Conservation (phyloP, 2,797 vertebrate genomes). For the Gallirallus australis region DNA sequence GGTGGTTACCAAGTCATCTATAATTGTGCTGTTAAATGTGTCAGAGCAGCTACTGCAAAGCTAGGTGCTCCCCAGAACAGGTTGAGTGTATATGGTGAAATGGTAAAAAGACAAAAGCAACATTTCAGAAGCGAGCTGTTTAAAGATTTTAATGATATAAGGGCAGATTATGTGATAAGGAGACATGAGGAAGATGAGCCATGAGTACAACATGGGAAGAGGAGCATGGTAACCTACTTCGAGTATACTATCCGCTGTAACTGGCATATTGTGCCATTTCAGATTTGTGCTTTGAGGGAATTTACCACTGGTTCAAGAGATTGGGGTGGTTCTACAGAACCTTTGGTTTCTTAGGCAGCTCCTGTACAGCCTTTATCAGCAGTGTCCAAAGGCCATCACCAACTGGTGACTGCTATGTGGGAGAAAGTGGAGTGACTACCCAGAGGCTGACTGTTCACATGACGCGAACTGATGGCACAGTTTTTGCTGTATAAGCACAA, state of each 20-base stretch:
- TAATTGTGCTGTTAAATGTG: conserved; percentile 69
- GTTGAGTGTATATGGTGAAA: conserved; percentile 2
- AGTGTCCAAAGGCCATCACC: neutral
- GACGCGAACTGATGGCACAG: neutral
- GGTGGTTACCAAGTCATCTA: conserved; percentile 63
- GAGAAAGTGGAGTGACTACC: neutral
- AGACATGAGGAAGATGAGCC: neutral
- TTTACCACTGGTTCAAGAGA: neutral
- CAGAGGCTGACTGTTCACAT: neutral
- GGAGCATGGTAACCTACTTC: neutral
- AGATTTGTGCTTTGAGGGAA: neutral
- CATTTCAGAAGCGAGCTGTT: neutral
- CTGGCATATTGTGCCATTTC: neutral
- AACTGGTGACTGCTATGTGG: neutral
- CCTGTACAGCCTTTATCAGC: neutral
- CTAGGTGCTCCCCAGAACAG: conserved; percentile 36
- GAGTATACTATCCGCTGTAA: neutral
- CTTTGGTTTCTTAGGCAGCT: neutral
- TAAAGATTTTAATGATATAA: neutral
- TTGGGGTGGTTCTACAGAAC: neutral
- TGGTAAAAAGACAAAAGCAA: neutral
- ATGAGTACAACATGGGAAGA: neutral
- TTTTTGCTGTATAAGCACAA: neutral
- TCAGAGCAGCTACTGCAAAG: conserved; percentile 56
- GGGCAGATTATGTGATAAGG: neutral